phyloP scores from a whole-genome alignment of 2,113 vertebrate genomes.

The Hepsetus odoe region DNA sequence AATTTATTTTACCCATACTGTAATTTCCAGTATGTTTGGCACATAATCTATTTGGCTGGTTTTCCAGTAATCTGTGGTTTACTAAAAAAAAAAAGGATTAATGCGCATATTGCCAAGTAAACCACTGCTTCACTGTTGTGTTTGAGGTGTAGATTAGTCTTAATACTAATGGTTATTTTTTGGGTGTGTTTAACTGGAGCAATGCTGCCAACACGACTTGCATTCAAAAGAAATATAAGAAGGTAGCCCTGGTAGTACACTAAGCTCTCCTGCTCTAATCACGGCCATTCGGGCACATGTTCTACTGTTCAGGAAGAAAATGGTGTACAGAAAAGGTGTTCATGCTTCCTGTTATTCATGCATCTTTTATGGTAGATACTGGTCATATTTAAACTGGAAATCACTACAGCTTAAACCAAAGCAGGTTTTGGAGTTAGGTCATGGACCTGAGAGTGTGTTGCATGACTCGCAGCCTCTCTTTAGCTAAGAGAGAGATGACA shows the following conservation, averaged over 20 bases:
- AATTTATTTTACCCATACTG: too few relatives aligned
- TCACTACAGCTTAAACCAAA: neutral
- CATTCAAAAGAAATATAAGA: neutral
- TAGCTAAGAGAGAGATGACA: neutral
- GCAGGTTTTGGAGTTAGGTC: neutral
- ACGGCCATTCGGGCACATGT: neutral
- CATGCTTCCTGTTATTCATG: neutral
- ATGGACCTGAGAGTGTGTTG: neutral
- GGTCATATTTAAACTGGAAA: neutral
- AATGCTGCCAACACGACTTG: too few relatives aligned
- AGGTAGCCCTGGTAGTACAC: constrained; percentile 5
- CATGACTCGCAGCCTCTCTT: neutral
- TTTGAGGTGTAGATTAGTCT: too few relatives aligned
- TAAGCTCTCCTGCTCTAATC: constrained; percentile 18
- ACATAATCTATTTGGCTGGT: too few relatives aligned
- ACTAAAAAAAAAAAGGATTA: too few relatives aligned
- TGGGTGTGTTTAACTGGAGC: too few relatives aligned
- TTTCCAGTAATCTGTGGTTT: too few relatives aligned
- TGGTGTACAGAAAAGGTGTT: neutral
- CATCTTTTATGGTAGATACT: neutral
- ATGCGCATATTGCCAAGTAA: too few relatives aligned
- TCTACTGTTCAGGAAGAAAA: neutral
- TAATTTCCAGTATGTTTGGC: too few relatives aligned
- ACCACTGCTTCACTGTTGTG: too few relatives aligned
- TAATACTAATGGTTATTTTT: too few relatives aligned